Percentiles rank a stretch among this genome's conserved stretches.
Conservation (phyloP, 2,113 vertebrate species). For the Cichladusa arquata region DNA sequence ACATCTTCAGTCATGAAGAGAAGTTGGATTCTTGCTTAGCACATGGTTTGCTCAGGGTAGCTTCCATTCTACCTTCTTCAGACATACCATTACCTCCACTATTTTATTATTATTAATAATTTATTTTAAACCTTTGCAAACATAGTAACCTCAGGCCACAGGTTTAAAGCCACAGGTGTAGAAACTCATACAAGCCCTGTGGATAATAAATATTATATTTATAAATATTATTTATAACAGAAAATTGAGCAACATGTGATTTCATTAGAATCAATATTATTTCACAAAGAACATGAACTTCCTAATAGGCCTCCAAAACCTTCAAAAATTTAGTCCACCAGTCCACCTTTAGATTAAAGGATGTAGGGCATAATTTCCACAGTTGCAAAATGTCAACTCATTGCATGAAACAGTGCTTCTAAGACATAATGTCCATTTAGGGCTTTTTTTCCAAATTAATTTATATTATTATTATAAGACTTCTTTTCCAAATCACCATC, state of each 20-base stretch:
- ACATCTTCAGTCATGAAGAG: background rate
- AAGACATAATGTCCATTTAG: background rate
- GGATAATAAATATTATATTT: background rate
- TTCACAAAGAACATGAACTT: background rate
- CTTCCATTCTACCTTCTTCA: background rate
- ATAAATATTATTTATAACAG: background rate
- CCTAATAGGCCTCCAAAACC: background rate
- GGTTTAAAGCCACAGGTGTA: background rate
- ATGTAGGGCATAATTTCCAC: background rate
- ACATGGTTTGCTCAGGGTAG: background rate
- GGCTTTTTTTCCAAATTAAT: background rate
- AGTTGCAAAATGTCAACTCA: background rate
- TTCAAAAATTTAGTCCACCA: background rate
- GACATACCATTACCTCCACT: background rate
- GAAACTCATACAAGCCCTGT: background rate
- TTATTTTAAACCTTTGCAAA: background rate
- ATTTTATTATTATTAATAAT: background rate
- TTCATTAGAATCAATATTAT: background rate
- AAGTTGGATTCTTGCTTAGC: background rate
- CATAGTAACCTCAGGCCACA: accelerated
- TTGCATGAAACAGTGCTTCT: background rate
- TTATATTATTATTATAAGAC: background rate
- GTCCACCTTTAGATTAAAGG: background rate
- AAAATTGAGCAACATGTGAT: background rate
- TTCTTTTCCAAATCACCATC: background rate